phyloP scores from a whole-genome alignment of 2,113 vertebrate species.

The Corynorhinus townsendii region DNA sequence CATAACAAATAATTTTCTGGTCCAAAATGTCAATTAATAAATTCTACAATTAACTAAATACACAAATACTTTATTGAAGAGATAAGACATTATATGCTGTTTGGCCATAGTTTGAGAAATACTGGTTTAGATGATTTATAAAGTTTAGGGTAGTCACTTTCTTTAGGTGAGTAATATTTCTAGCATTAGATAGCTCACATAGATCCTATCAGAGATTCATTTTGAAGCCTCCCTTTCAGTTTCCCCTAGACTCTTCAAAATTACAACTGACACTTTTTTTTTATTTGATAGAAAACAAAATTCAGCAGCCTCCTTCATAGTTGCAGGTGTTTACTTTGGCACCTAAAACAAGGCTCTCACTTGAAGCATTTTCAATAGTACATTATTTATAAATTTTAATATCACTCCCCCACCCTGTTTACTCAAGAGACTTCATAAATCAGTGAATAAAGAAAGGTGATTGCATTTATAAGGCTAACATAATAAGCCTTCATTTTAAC shows the following conservation, averaged over 20 bases:
- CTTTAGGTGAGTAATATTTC: not conserved
- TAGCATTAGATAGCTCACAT: not conserved
- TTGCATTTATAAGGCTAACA: slow-evolving; percentile 20
- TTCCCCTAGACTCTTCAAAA: slow-evolving; percentile 10
- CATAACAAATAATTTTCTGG: not conserved
- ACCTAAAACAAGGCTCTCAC: not conserved
- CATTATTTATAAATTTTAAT: slow-evolving; percentile 38
- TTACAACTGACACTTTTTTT: not conserved
- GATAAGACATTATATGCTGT: not conserved
- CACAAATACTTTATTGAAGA: slow-evolving; percentile 2
- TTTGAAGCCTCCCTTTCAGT: not conserved
- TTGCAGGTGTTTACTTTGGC: slow-evolving; percentile 28
- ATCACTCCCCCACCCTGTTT: not conserved
- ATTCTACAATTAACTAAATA: not conserved
- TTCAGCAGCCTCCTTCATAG: not conserved
- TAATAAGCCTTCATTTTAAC: slow-evolving; percentile 37
- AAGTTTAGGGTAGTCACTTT: not conserved
- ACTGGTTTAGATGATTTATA: not conserved
- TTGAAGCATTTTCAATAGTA: not conserved
- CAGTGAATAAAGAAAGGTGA: slow-evolving; percentile 30
- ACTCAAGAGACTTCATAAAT: slow-evolving; percentile 38
- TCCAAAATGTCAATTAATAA: slow-evolving; percentile 5
- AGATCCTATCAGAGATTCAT: slow-evolving; percentile 5
- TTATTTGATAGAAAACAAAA: slow-evolving; percentile 33
- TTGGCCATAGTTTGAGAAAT: not conserved